Conservation (phyloP, 2,797 vertebrate species). For the Poecilia velifera region DNA sequence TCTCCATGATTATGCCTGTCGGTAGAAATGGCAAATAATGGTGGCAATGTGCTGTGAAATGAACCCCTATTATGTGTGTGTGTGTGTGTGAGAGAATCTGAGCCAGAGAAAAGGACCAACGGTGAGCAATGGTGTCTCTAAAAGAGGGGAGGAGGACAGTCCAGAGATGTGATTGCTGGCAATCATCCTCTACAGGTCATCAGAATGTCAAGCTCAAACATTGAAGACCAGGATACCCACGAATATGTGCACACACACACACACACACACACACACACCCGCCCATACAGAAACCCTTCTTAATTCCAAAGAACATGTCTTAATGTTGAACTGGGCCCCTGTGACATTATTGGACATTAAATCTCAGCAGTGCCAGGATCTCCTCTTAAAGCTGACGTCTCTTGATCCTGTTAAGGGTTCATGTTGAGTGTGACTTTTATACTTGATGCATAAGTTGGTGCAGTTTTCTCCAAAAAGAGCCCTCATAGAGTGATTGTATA, state of each 20-base stretch:
- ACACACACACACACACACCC: background rate
- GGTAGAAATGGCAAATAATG: constrained; percentile 77
- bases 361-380: no score
- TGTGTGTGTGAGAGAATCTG: constrained; percentile 22
- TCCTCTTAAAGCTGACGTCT: no score
- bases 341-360: background rate
- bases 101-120: background rate
- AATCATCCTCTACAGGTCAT: constrained; percentile 61
- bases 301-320: background rate
- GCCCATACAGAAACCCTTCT: background rate
- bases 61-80: constrained; percentile 60
- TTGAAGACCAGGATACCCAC: constrained; percentile 4
- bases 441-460: no score
- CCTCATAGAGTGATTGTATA: no score
- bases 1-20: constrained; percentile 67
- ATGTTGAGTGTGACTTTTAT: no score
- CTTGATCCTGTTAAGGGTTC: no score
- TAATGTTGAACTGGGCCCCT: background rate
- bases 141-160: constrained; percentile 15
- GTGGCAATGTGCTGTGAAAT: constrained; percentile 78
- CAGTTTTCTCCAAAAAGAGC: no score
- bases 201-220: constrained; percentile 52
- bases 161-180: constrained; percentile 45
- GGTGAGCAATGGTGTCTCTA: background rate
- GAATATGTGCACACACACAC: background rate